Conservation (phyloP, 1,140 invertebrate species). For the Drosophila kepulauana region DNA sequence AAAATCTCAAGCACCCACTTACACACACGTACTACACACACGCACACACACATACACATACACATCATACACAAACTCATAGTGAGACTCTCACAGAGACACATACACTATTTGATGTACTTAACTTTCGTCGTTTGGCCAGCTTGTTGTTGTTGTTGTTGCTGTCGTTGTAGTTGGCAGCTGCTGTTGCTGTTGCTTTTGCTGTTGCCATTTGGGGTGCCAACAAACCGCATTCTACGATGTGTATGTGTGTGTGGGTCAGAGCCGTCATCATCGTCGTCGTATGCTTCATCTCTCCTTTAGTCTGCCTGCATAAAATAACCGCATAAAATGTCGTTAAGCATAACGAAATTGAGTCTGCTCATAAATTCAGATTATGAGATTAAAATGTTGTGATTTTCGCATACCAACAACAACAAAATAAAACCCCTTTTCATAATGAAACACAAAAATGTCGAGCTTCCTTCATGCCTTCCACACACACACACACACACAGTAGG, state of each 20-base stretch:
- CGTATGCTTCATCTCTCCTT: constrained; percentile 55
- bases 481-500: not conserved
- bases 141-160: constrained; percentile 27
- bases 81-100: constrained; percentile 32
- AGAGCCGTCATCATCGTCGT: constrained; percentile 15
- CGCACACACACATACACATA: constrained; percentile 28
- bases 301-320: constrained; percentile 70
- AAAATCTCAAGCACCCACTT: constrained; percentile 74
- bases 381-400: constrained; percentile 84
- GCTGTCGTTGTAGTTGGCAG: constrained; percentile 39
- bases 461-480: not conserved
- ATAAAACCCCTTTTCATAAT: constrained; percentile 66
- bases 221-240: constrained; percentile 60
- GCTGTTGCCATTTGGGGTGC: constrained; percentile 44
- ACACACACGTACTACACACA: constrained; percentile 46
- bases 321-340: constrained; percentile 83
- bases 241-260: constrained; percentile 20
- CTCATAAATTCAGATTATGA: constrained; percentile 84
- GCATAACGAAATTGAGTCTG: constrained; percentile 83
- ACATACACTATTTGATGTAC: constrained; percentile 52
- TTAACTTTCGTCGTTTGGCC: constrained; percentile 51
- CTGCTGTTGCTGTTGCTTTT: constrained; percentile 33
- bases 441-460: constrained; percentile 45
- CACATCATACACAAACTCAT: constrained; percentile 10
- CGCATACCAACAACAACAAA: constrained; percentile 42